These are phyloP conservation scores for Neuroscelio doddi DNA, from an alignment of 2,888 invertebrate genomes.

Conservation along the genomic window DNA sequence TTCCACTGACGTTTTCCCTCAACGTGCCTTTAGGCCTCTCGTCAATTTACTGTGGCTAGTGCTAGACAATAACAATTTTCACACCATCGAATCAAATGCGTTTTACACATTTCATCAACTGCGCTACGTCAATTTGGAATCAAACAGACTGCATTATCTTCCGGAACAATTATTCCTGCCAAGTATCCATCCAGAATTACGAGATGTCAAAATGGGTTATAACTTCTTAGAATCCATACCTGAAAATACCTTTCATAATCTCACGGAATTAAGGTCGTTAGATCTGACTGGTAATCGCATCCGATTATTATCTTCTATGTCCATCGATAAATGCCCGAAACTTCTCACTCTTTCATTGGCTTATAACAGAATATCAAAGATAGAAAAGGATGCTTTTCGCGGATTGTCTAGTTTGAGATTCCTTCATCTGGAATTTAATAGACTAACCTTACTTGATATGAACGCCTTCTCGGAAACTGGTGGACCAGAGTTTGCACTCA, in stretches of 20 bases:
- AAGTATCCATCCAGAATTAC: conserved; percentile 81
- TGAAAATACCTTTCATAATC: conserved; percentile 80
- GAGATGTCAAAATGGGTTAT: conserved; percentile 86
- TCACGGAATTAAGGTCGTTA: conserved; percentile 83
- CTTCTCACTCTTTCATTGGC: conserved; percentile 88
- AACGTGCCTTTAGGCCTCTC: conserved; percentile 83
- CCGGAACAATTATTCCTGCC: conserved; percentile 80
- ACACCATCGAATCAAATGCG: conserved; percentile 81
- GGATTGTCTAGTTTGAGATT: conserved; percentile 84
- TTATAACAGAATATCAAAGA: conserved; percentile 83
- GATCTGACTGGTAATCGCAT: conserved; percentile 87
- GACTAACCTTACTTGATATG: conserved; percentile 77
- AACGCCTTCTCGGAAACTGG: conserved; percentile 65
- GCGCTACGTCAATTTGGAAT: conserved; percentile 89
- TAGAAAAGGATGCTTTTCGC: conserved; percentile 83
- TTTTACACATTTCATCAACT: conserved; percentile 74
- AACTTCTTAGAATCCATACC: conserved; percentile 83
- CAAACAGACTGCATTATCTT: conserved; percentile 84
- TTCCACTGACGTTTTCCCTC: conserved; percentile 84
- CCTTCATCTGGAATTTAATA: conserved; percentile 87
- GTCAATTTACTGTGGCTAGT: conserved; percentile 87
- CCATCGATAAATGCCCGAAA: conserved; percentile 85
- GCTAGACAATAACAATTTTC: conserved; percentile 90
- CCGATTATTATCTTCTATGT: conserved; percentile 77
- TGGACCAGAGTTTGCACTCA: conserved; percentile 79